These are phyloP conservation scores for Pachymerium ferrugineum DNA, from an alignment of 2,888 invertebrate genomes.

Conservation along the genomic window DNA sequence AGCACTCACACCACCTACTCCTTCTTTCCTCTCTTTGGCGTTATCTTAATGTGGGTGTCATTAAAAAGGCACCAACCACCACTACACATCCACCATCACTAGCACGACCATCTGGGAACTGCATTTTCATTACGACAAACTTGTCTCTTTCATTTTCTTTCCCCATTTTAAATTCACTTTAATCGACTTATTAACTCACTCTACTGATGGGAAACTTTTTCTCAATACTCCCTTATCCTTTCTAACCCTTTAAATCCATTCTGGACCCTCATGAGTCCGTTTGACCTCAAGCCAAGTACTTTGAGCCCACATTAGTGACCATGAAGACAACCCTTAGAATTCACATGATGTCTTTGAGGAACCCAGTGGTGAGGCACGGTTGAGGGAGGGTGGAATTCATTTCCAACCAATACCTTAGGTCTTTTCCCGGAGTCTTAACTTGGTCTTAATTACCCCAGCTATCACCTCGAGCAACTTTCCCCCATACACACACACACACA, in stretches of 20 bases:
- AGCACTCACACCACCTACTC: neutral
- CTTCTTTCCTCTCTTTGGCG: neutral
- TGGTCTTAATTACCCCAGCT: slow-evolving; percentile 20
- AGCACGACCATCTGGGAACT: neutral
- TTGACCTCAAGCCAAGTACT: slow-evolving; percentile 13
- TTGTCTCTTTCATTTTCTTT: neutral
- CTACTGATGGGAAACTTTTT: neutral
- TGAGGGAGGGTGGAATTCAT: slow-evolving; percentile 5
- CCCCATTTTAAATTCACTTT: neutral
- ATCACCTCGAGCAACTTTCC: slow-evolving; percentile 20
- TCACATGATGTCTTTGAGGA: neutral
- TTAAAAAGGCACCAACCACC: neutral
- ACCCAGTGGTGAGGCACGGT: neutral
- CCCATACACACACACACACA: slow-evolving; percentile 14
- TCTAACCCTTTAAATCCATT: slow-evolving; percentile 17
- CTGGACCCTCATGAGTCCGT: neutral
- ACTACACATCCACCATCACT: neutral
- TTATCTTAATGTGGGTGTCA: slow-evolving; percentile 27
- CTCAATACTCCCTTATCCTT: neutral
- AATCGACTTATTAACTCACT: too few species aligned
- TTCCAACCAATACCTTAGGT: slow-evolving; percentile 11
- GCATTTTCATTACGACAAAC: neutral
- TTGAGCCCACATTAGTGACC: slow-evolving; percentile 25
- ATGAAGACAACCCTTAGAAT: slow-evolving; percentile 16
- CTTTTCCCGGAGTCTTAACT: slow-evolving; percentile 17